Evolutionary conservation across 2,113 vertebrate genomes (phyloP), one percentile per base, ranked within the genome.

Genomic region (Madoqua kirkii): DNA sequence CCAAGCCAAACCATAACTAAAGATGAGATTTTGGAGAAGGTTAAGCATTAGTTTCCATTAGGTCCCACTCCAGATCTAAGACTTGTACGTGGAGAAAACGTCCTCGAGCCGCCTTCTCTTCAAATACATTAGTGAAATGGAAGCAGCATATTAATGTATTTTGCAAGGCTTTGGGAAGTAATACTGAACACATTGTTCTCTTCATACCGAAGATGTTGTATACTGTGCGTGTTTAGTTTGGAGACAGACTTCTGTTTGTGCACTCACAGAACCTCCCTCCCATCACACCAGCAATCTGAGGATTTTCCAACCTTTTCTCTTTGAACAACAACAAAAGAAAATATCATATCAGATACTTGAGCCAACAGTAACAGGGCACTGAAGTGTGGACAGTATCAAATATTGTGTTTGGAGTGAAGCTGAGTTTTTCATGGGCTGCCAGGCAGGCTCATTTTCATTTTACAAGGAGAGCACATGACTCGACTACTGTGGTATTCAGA

Each of bases 51-150:
- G 54, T 54, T 91, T 50, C 40, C 86, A 64, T 86, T 57, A 52
- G 60, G 48, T 89, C 50, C n/a, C 4, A 2, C 21, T 92, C 7
- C 17, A 93, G 43, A 57, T 62, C 16, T 92, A 94, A 94, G 71
- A 55, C 54, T 10, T 76, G 13, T 89, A 52, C 86, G 85, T 87
- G 36, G 62, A 91, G 40, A 93, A 89, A 95, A 85, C 10, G 54
- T 96, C 85, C 55, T 50, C 0, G 2, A 82, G 67, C 25, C 3
- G 78, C 81, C 67, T 16, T 94, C 87, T 95, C 48, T 93, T 92
- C 85, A 98, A 97, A 54, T 21, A 71, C 52, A 83, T 43, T 90
- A 83, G 89, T 52, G 87, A 94, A 95, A 89, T 48, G 33, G 79
- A 83, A 91, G 45, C 5, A 76, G 91, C 84, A 93, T 91, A 93